Evolutionary conservation across 2,797 vertebrate species (phyloP).

Genomic region (Crax fasciolata): DNA sequence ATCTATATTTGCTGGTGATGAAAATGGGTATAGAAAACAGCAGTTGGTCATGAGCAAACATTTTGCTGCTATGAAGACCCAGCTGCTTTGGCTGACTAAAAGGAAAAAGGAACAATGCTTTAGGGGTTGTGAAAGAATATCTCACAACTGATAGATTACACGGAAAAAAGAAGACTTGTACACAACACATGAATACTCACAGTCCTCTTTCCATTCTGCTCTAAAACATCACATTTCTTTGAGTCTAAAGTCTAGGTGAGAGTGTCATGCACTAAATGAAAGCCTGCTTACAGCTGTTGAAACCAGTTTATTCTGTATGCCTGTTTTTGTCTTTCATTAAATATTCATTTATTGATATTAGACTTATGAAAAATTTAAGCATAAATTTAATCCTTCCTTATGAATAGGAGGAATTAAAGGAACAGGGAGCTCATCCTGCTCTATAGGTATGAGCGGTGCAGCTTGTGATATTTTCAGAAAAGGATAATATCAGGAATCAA

Average conservation of each 20-base stretch:
- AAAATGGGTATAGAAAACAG: constrained; percentile 40
- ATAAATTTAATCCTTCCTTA: constrained; percentile 30
- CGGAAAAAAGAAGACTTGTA: neutral
- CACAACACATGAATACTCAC: neutral
- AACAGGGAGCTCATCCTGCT: constrained; percentile 3
- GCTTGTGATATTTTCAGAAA: constrained; percentile 22
- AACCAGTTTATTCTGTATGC: constrained; percentile 41
- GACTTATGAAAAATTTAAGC: constrained; percentile 71
- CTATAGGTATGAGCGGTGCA: constrained; percentile 3
- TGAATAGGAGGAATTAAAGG: constrained; percentile 44
- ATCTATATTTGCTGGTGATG: constrained; percentile 12
- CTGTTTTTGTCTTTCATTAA: constrained; percentile 60
- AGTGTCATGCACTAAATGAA: neutral
- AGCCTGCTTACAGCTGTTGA: constrained; percentile 38
- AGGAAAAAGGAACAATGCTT: constrained; percentile 59
- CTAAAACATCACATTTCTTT: neutral
- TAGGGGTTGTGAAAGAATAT: constrained; percentile 38
- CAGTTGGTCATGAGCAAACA: constrained; percentile 52
- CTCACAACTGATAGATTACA: constrained; percentile 6
- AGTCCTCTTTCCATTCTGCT: neutral
- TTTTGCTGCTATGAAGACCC: constrained; percentile 54
- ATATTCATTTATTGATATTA: constrained; percentile 72
- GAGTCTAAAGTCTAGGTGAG: constrained; percentile 17
- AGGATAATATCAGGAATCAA: neutral
- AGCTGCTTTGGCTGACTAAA: constrained; percentile 64